A percentile compares a stretch with the other conserved stretches of the same genome.
Evolutionary conservation across 1,140 invertebrate species (phyloP).

Genomic region (Drosophila nigrodunni): DNA sequence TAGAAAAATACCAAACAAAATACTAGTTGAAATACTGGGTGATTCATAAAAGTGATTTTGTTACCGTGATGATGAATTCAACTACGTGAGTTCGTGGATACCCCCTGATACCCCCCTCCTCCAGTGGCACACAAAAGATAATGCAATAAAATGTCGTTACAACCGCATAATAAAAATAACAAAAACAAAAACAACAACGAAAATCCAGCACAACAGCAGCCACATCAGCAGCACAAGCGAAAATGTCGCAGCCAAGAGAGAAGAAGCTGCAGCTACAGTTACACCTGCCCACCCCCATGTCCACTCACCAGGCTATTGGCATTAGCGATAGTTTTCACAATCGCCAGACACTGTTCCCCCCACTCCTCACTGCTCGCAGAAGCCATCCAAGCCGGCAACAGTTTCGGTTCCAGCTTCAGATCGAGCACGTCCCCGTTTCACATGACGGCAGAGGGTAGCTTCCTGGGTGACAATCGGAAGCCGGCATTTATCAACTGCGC

Average conservation of each 20-base stretch:
- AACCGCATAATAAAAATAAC: slow-evolving; percentile 21
- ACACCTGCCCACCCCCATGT: slow-evolving; percentile 36
- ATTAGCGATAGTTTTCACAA: slow-evolving; percentile 35
- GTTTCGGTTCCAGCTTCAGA: slow-evolving; percentile 9
- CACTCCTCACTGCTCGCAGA: slow-evolving; percentile 23
- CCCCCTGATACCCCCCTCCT: slow-evolving; percentile 10
- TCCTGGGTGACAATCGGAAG: slow-evolving; percentile 87
- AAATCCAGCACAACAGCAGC: slow-evolving; percentile 71
- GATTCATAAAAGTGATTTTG: slow-evolving; percentile 48
- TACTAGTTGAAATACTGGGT: slow-evolving; percentile 65
- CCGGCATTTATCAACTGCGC: slow-evolving; percentile 89
- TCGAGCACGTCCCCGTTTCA: slow-evolving; percentile 25
- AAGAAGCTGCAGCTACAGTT: slow-evolving; percentile 19
- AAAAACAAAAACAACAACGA: slow-evolving; percentile 39
- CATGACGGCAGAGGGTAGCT: slow-evolving; percentile 41
- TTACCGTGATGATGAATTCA: slow-evolving; percentile 28
- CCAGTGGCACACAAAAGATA: slow-evolving; percentile 37
- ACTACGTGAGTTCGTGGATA: slow-evolving; percentile 36
- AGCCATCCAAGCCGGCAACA: slow-evolving; percentile 23
- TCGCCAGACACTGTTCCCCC: slow-evolving; percentile 30
- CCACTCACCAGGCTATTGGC: slow-evolving; percentile 35
- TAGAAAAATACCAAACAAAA: slow-evolving; percentile 29
- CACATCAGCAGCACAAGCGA: slow-evolving; percentile 74
- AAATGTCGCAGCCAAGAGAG: slow-evolving; percentile 59
- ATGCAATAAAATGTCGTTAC: slow-evolving; percentile 68